These are phyloP conservation scores for Lamellibrachia satsuma DNA, from an alignment of 2,888 invertebrate genomes.

Conservation along the genomic window DNA sequence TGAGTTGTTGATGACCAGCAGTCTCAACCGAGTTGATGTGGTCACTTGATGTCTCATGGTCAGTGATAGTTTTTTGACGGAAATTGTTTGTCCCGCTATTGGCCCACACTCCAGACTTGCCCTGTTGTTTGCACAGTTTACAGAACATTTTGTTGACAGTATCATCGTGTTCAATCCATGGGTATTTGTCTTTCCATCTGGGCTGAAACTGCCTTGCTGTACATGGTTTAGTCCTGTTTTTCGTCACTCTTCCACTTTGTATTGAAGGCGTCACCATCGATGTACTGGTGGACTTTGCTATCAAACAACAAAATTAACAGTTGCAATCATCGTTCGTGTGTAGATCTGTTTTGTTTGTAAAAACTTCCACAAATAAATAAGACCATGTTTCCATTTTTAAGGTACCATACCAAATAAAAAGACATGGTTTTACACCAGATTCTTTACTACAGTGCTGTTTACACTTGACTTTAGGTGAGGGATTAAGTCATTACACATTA, in stretches of 20 bases:
- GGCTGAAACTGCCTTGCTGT: neutral
- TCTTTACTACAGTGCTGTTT: neutral
- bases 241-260: neutral
- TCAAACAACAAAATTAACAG: neutral
- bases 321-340: neutral
- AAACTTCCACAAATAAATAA: neutral
- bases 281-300: neutral
- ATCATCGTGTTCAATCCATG: neutral
- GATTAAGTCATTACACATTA: too few relatives aligned
- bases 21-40: neutral
- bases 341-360: neutral
- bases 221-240: neutral
- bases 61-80: neutral
- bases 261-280: neutral
- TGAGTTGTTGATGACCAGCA: neutral
- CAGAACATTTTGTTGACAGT: neutral
- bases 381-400: neutral
- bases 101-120: neutral
- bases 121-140: neutral
- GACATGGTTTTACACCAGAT: neutral
- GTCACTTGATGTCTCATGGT: neutral
- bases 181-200: neutral
- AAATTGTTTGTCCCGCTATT: neutral
- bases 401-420: neutral
- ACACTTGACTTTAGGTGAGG: neutral